These are phyloP conservation scores for Poicephalus meyeri DNA, from an alignment of 2,113 vertebrate species.

Conservation along the genomic window DNA sequence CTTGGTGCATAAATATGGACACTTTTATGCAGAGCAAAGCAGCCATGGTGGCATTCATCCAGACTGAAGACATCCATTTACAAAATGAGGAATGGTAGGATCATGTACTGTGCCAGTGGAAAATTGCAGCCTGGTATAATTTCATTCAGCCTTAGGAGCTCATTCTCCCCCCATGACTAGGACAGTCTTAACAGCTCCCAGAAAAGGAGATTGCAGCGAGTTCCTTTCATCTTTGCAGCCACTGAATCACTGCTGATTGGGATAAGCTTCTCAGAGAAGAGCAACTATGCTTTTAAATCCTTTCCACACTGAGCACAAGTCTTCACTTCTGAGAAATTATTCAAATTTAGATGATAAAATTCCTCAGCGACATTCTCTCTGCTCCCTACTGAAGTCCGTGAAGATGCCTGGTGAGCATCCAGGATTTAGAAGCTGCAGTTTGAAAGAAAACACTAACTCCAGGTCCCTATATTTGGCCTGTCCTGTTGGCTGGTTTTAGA, in stretches of 20 bases:
- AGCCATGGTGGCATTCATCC: neutral
- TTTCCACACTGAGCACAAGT: neutral
- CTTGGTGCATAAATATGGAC: no score
- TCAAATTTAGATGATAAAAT: neutral
- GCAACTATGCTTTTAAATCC: neutral
- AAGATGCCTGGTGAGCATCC: neutral
- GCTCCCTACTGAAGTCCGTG: neutral
- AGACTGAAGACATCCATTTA: neutral
- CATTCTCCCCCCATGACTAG: neutral
- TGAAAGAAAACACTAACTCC: neutral
- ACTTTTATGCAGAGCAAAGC: neutral
- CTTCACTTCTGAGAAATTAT: neutral
- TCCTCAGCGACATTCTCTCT: neutral
- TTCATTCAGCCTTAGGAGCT: neutral
- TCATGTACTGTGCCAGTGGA: neutral
- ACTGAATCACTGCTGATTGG: neutral
- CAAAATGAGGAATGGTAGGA: neutral
- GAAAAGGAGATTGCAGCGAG: neutral
- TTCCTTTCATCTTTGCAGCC: neutral
- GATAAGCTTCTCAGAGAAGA: neutral
- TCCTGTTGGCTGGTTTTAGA: neutral
- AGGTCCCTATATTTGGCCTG: neutral
- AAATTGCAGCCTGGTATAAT: neutral
- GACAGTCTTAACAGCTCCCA: neutral
- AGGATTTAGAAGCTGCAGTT: neutral